Base-by-base conservation (phyloP, 1,140 invertebrate species). In the Elysia chlorotica region DNA sequence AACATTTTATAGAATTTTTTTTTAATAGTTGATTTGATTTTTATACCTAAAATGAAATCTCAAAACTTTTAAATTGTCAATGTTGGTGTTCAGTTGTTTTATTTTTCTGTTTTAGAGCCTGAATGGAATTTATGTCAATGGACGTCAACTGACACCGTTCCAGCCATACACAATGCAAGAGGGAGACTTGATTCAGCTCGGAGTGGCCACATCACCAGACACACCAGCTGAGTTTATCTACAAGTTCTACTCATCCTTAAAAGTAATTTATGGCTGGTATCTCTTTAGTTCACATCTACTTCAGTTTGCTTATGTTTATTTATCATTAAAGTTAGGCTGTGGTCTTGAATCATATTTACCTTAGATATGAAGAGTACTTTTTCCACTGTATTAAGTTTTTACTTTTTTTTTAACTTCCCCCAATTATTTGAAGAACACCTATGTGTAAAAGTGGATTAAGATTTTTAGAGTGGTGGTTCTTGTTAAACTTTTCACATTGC, bases 101-200 rank as follows among this genome's bases (percentile, higher is more conserved):
- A 10, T 48, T 14, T 48, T n/a, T 57, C 21, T 23, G 6, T 14
- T 57, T 14, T 33, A 87, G 85, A 87, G 86, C 77, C 57, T 85
- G 37, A 87, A 87, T 82, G 86, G 86, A 21, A 76, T 85, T 2
- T 78, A 74, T 66, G 62, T 87, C 6, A 87, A 87, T 81, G 79
- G 74, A n/a, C 74, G 78, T 30, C 78, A 77, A 65, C 67, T 87
- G 38, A 48, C 71, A 14, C 75, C 83, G 3, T 30, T 74, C 23
- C 65, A 65, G 23, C 41, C 73, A 14, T 38, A 73, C 59, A 65
- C 59, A 10, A 73, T 87, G 10, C 35, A 77, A 31, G 81, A 86
- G 25, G 79, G 82, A 38, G 86, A 86, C 56, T 67, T 71, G 14
- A 76, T 87, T 6, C 82, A 83, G 63, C 71, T 86, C 57, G 85